Base-by-base conservation (phyloP, 2,113 vertebrate genomes). In the Himantopus leucocephalus region DNA sequence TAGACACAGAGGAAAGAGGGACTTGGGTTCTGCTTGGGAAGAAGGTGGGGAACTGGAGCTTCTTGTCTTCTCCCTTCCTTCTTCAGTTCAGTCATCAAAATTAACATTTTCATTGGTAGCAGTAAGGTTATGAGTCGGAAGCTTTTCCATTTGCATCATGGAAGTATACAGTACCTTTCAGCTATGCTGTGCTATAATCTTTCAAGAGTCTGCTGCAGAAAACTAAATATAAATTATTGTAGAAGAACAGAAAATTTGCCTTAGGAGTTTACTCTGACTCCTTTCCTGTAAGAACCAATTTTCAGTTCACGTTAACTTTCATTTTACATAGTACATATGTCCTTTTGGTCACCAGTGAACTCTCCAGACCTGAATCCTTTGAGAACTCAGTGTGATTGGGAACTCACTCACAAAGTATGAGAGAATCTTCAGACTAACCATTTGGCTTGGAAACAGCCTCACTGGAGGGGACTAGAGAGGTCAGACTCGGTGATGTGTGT, bases 391-490 rank as follows among this genome's bases (percentile, higher is more conserved):
- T 52, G 47, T 82, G 53, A 68, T 3, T 35, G 18, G 55, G 23
- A 92, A 82, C n/a, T 67, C 4, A 1, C 27, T 62, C 34, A 48
- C 0, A 0, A 77, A 84, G 16, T 45, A 76, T 74, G 55, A 50
- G 29, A 58, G 45, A 74, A 10, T 48, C 19, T 78, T 87, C 63
- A 59, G 26, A 26, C 3, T 1, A 13, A 30, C n/a, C 48, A 34
- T 34, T 64, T 81, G 53, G 21, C 47, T 62, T 77, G 64, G 45
- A 71, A 52, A 24, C 3, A 23, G 14, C 34, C 55, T 80, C 59
- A 23, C 3, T 32, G 37, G 34, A 45, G 58, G 34, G 70, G 14
- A 17, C 30, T 7, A 30, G 52, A 29, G 59, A 32, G 43, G 26
- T 41, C 47, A 66, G 45, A 8, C 24, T 23, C 2, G 12, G 48